A percentile compares a stretch with the other conserved stretches of the same genome.
These are phyloP conservation scores for Atta colombica DNA, from an alignment of 1,140 invertebrate genomes.

Conservation along the genomic window DNA sequence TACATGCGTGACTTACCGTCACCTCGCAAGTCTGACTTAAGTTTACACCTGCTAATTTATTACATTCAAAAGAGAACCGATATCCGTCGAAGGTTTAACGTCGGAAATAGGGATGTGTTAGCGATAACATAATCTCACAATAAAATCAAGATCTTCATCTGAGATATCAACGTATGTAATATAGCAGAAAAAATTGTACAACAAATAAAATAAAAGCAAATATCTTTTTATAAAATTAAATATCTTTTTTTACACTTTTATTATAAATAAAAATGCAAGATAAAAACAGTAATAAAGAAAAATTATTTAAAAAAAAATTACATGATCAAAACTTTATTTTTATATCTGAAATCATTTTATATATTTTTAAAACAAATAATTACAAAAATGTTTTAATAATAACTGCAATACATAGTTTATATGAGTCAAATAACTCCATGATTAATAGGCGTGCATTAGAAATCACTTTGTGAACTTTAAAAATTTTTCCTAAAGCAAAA, in stretches of 20 bases:
- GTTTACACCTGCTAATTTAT: constrained; percentile 33
- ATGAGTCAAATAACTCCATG: neutral
- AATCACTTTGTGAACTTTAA: constrained; percentile 12
- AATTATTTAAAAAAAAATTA: neutral
- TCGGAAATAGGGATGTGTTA: constrained; percentile 36
- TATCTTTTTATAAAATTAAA: too few species aligned
- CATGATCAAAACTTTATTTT: neutral
- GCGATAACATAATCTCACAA: constrained; percentile 25
- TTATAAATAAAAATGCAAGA: neutral
- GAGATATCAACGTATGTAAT: neutral
- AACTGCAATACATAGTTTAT: neutral
- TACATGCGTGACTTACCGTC: constrained; percentile 55
- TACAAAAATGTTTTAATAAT: neutral
- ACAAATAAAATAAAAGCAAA: too few species aligned
- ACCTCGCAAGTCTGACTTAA: constrained; percentile 18
- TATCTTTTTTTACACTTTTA: neutral
- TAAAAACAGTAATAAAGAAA: neutral
- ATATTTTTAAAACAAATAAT: neutral
- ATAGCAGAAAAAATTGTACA: neutral
- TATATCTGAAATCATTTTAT: neutral
- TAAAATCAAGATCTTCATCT: constrained; percentile 7
- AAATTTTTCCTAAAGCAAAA: neutral
- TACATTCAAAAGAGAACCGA: constrained; percentile 37
- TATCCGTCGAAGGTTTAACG: constrained; percentile 46
- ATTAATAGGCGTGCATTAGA: neutral